Evolutionary conservation across 2,113 vertebrate species (phyloP).

Genomic region (Rhinolophus ferrumequinum): DNA sequence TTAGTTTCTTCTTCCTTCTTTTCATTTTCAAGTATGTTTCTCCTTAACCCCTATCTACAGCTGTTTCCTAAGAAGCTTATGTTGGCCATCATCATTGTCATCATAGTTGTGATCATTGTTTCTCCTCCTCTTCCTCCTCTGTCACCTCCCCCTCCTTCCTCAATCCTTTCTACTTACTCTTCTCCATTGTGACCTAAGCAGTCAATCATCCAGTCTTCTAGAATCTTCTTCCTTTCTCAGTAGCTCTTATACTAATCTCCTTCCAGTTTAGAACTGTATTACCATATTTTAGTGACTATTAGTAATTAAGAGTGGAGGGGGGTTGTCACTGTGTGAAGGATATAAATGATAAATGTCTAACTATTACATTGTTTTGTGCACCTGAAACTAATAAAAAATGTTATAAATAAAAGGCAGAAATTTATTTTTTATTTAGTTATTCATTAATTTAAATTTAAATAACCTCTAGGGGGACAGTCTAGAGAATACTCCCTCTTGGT

Average conservation of each 20-base stretch:
- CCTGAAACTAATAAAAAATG: neutral
- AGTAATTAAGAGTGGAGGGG: conserved; percentile 15
- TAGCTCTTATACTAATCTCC: neutral
- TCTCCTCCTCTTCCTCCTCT: neutral
- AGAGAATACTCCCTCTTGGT: neutral
- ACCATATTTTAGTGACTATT: conserved; percentile 30
- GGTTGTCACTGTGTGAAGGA: neutral
- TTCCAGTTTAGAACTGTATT: neutral
- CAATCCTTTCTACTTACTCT: neutral
- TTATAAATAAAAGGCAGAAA: too few species aligned
- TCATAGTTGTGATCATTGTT: neutral
- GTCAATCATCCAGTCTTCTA: neutral
- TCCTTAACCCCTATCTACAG: neutral
- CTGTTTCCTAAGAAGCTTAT: neutral
- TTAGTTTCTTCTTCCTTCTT: neutral
- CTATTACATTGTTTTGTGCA: too few species aligned
- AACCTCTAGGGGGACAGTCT: neutral
- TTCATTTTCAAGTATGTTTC: neutral
- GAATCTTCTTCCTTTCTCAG: neutral
- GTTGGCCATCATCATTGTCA: neutral
- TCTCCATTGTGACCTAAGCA: neutral
- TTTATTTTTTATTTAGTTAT: neutral
- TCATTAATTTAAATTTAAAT: conserved; percentile 18
- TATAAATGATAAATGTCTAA: too few species aligned
- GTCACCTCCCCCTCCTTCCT: neutral